Conservation (phyloP, 2,113 vertebrate species). For the Vidua macroura region DNA sequence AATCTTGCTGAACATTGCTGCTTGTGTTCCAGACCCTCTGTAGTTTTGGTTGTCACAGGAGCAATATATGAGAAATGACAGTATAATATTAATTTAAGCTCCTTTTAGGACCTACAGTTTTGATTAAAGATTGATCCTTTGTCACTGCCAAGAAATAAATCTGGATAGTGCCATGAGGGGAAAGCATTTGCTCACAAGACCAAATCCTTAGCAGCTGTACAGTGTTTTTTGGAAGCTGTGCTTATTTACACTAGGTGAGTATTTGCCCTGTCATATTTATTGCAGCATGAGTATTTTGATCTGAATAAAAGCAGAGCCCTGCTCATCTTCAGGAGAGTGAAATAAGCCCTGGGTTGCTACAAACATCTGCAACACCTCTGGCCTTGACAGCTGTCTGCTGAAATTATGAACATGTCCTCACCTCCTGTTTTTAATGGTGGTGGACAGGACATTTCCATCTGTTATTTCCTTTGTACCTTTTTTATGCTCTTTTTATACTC, state of each 20-base stretch:
- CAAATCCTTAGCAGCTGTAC: background rate
- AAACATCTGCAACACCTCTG: constrained; percentile 36
- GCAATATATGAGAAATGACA: background rate
- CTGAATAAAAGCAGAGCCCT: background rate
- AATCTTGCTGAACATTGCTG: background rate
- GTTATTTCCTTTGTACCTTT: background rate
- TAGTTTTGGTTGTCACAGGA: background rate
- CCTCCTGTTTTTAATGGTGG: background rate
- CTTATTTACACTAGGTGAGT: background rate
- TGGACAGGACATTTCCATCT: constrained; percentile 20
- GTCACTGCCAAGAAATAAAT: background rate
- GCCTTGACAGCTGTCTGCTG: background rate
- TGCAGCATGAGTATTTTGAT: background rate
- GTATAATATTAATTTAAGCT: background rate
- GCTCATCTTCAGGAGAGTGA: background rate
- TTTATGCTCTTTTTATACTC: background rate
- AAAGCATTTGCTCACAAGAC: background rate
- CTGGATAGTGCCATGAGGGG: background rate
- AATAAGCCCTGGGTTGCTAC: background rate
- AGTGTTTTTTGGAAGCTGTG: background rate
- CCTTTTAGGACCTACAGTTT: background rate
- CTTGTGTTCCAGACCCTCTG: background rate
- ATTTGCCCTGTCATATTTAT: background rate
- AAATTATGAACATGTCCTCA: background rate
- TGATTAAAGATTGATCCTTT: constrained; percentile 29